Conservation (phyloP, 2,888 invertebrate species). For the Xestia c-nigrum region DNA sequence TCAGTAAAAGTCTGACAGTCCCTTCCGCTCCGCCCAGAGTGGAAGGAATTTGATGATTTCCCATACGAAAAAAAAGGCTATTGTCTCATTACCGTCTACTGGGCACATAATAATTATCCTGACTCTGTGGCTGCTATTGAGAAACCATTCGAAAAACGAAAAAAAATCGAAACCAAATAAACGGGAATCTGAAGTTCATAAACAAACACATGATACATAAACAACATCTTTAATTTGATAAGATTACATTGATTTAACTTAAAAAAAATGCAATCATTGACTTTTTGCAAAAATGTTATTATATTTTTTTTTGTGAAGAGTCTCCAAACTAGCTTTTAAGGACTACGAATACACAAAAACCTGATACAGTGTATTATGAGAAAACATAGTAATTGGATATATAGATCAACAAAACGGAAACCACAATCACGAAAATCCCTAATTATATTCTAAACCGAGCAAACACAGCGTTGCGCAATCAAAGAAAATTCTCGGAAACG, state of each 20-base stretch:
- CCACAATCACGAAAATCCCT: constrained; percentile 24
- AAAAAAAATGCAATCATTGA: not conserved
- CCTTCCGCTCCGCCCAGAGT: too few relatives aligned
- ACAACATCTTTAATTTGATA: not conserved
- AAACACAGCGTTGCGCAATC: constrained; percentile 50
- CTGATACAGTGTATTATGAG: not conserved
- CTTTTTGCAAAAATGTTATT: not conserved
- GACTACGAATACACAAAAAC: not conserved
- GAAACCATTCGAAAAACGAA: not conserved
- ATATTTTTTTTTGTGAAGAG: not conserved
- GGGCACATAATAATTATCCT: too few relatives aligned
- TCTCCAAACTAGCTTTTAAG: not conserved
- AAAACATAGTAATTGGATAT: constrained; percentile 14
- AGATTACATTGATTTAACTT: not conserved
- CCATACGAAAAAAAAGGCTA: too few relatives aligned
- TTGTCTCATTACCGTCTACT: too few relatives aligned
- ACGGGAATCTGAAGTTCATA: not conserved
- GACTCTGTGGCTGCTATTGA: too few relatives aligned
- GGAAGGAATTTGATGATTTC: too few relatives aligned
- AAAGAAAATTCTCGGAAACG: constrained; percentile 44
- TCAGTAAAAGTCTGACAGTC: too few relatives aligned
- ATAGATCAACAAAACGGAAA: not conserved
- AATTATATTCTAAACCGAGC: constrained; percentile 24
- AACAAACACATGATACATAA: not conserved
- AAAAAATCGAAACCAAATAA: not conserved